Evolutionary conservation across 2,113 vertebrate genomes (phyloP).

Genomic region (Pseudopodoces humilis): DNA sequence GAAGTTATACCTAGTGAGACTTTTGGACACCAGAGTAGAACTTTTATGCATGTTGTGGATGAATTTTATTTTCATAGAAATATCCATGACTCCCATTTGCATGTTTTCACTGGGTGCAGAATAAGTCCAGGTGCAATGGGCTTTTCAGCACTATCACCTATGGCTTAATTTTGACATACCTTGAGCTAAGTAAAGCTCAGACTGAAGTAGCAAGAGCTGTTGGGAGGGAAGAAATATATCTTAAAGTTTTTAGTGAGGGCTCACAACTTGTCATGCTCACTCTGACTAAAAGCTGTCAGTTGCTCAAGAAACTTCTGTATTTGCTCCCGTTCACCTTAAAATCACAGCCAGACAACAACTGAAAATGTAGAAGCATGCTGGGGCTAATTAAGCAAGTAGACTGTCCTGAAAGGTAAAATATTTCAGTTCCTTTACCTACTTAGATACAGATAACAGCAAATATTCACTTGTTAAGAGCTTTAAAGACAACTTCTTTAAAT

Average conservation of each 20-base stretch:
- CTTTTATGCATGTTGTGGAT: background rate
- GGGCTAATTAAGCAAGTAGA: background rate
- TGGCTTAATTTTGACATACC: background rate
- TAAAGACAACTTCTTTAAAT: background rate
- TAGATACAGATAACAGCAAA: background rate
- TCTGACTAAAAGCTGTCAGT: background rate
- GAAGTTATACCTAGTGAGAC: constrained; percentile 18
- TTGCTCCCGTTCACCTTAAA: background rate
- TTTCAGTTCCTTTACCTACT: background rate
- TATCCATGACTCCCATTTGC: background rate
- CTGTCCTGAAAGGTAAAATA: background rate
- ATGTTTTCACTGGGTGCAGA: background rate
- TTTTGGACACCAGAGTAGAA: background rate
- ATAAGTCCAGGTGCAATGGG: background rate
- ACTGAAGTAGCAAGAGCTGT: background rate
- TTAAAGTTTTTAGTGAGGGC: background rate
- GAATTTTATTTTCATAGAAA: background rate
- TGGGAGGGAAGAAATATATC: background rate
- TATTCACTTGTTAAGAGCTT: background rate
- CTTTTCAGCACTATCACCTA: background rate
- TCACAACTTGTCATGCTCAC: background rate
- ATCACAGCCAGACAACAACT: background rate
- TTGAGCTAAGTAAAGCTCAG: background rate
- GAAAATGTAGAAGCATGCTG: background rate
- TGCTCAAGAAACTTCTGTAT: background rate